These are phyloP conservation scores for Calliphora vicina DNA, from an alignment of 1,140 invertebrate genomes.

Conservation along the genomic window DNA sequence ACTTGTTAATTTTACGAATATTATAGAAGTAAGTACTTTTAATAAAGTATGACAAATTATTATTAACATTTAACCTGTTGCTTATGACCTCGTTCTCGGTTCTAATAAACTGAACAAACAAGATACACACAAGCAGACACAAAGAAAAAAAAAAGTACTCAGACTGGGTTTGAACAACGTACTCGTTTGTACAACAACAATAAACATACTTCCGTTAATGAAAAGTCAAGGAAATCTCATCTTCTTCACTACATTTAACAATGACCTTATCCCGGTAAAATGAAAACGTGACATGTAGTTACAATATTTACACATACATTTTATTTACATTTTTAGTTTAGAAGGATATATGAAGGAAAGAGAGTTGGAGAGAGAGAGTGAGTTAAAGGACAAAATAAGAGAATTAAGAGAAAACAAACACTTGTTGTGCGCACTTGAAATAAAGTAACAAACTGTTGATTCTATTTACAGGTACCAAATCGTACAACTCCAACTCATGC, in stretches of 20 bases:
- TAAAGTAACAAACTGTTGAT: too few species aligned
- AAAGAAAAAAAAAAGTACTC: background rate
- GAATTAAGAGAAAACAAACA: background rate
- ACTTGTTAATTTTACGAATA: too few species aligned
- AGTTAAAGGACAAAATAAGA: background rate
- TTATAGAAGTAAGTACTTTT: background rate
- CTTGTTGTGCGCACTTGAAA: slow-evolving; percentile 23
- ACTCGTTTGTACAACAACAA: background rate
- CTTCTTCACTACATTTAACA: background rate
- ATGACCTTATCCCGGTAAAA: slow-evolving; percentile 33
- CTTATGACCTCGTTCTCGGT: slow-evolving; percentile 8
- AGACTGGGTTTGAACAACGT: too few species aligned
- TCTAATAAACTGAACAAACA: background rate
- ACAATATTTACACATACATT: background rate
- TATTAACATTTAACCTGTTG: slow-evolving; percentile 26
- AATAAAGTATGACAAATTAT: slow-evolving; percentile 19
- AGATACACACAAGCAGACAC: background rate
- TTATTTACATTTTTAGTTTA: too few species aligned
- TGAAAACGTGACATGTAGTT: background rate
- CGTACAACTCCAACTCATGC: too few species aligned
- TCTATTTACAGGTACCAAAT: too few species aligned
- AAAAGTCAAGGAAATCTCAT: slow-evolving; percentile 19
- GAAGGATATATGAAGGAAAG: background rate
- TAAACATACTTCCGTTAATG: slow-evolving; percentile 22
- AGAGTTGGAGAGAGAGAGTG: background rate